phyloP scores from a whole-genome alignment of 2,888 invertebrate genomes.

The Reticulitermes lucifugus region DNA sequence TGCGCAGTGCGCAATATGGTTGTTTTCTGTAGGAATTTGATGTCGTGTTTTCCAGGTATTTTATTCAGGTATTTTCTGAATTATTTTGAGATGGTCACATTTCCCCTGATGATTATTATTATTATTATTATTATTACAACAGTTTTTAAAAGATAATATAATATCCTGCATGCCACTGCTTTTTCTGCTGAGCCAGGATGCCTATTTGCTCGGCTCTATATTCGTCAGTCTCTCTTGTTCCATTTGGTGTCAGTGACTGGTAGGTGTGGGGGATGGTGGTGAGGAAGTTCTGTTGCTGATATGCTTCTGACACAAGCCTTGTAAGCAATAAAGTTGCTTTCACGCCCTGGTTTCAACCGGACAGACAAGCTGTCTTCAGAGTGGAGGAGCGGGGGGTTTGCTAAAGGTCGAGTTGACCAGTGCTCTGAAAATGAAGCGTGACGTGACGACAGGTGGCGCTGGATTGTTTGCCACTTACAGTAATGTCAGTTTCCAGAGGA shows the following conservation, averaged over 20 bases:
- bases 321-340: conserved; percentile 20
- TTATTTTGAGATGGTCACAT: no score
- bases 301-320: conserved; percentile 5
- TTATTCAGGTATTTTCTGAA: no score
- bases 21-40: no score
- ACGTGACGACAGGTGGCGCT: conserved; percentile 10
- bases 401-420: background rate
- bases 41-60: no score
- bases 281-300: background rate
- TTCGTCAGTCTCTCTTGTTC: background rate
- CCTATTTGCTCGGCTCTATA: background rate
- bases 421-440: conserved; percentile 11
- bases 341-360: background rate
- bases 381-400: background rate
- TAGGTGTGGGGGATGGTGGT: background rate
- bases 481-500: background rate
- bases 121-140: no score
- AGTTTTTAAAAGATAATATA: no score
- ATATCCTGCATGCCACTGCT: no score
- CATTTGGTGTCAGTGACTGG: background rate
- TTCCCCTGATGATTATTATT: no score
- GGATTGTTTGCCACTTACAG: conserved; percentile 15
- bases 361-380: conserved; percentile 5
- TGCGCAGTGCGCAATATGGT: no score
- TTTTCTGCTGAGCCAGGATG: no score